phyloP scores from a whole-genome alignment of 2,113 vertebrate genomes.

The Acanthisitta chloris region DNA sequence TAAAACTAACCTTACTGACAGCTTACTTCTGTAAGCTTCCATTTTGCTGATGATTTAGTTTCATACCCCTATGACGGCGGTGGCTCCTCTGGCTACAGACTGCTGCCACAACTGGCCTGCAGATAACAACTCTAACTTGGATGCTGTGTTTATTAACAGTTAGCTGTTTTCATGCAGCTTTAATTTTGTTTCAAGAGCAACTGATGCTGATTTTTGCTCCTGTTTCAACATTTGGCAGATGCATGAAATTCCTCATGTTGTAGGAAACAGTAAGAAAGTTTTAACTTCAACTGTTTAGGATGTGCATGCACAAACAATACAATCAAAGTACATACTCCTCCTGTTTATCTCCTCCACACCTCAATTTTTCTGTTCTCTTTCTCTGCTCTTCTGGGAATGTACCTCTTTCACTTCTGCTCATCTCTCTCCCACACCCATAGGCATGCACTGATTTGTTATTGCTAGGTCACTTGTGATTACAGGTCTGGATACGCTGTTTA shows the following conservation, averaged over 20 bases:
- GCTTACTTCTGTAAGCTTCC: background rate
- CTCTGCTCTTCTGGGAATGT: background rate
- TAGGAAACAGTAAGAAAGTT: constrained; percentile 26
- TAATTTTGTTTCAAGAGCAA: background rate
- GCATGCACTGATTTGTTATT: constrained; percentile 55
- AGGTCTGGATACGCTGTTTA: constrained; percentile 24
- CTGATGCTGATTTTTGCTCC: background rate
- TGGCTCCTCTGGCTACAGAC: background rate
- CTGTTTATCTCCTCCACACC: constrained; percentile 7
- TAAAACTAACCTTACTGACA: background rate
- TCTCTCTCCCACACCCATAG: constrained; percentile 15
- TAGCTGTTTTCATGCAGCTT: background rate
- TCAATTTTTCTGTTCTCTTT: background rate
- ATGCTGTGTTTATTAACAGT: background rate
- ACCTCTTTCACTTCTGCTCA: background rate
- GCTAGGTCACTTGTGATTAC: constrained; percentile 41
- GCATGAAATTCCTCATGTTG: background rate
- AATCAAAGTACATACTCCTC: background rate
- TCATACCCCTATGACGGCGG: background rate
- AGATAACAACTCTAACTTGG: background rate
- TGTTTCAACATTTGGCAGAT: background rate
- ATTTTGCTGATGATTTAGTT: background rate
- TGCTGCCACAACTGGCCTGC: background rate
- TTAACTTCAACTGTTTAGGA: background rate
- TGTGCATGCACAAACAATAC: background rate